phyloP scores from a whole-genome alignment of 2,113 vertebrate species.

The Macquaria ambigua region DNA sequence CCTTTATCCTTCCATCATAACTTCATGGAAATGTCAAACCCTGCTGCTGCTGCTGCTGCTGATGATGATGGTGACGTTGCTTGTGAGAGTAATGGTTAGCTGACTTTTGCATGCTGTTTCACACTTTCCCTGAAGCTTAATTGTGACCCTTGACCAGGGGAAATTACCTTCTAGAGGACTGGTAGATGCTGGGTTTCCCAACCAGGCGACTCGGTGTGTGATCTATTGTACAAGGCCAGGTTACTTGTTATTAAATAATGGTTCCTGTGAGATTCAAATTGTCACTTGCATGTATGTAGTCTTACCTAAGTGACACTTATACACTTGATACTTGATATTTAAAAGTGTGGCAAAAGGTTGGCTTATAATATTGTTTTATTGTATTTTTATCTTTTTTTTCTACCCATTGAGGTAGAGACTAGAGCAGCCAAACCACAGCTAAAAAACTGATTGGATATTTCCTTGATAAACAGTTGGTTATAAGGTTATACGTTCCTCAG shows the following conservation, averaged over 20 bases:
- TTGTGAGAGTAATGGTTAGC: neutral
- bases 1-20: conserved; percentile 38
- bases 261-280: neutral
- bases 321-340: no score
- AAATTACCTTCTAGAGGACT: neutral
- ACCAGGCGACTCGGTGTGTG: neutral
- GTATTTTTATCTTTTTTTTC: no score
- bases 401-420: neutral
- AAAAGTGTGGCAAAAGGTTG: neutral
- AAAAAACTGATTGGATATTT: no score
- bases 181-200: neutral
- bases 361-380: neutral
- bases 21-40: conserved; percentile 45
- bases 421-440: neutral
- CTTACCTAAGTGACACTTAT: neutral
- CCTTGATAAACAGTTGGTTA: no score
- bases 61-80: neutral
- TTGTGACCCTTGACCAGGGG: conserved; percentile 15
- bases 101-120: neutral
- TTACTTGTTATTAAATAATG: neutral
- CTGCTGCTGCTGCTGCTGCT: conserved; percentile 8
- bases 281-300: neutral
- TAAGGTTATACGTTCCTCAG: no score
- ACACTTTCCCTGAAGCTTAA: conserved; percentile 2
- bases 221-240: neutral